These are phyloP conservation scores for Cacoxenus indagator DNA, from an alignment of 2,888 invertebrate species.

Conservation along the genomic window DNA sequence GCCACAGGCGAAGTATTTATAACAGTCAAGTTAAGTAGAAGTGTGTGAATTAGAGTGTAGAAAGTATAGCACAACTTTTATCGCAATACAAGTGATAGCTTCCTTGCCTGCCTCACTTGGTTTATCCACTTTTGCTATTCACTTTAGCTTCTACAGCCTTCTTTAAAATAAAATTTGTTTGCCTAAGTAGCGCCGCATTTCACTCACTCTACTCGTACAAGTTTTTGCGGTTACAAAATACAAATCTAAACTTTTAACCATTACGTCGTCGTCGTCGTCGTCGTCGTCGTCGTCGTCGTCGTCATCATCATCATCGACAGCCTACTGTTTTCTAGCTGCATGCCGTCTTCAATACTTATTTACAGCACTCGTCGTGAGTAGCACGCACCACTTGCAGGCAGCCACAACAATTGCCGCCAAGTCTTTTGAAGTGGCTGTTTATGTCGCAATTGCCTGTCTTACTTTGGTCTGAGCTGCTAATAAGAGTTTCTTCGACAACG, in stretches of 20 bases:
- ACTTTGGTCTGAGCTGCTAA: slow-evolving; percentile 38
- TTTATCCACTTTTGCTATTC: slow-evolving; percentile 1
- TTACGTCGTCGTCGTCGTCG: slow-evolving; percentile 29
- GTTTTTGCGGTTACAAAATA: slow-evolving; percentile 48
- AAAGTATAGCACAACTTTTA: background rate
- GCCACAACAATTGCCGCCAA: slow-evolving; percentile 18
- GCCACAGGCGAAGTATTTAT: background rate
- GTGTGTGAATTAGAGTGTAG: background rate
- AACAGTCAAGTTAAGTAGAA: background rate
- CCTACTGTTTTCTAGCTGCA: slow-evolving; percentile 24
- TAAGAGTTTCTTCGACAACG: slow-evolving; percentile 36
- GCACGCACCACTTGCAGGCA: background rate
- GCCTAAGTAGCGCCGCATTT: slow-evolving; percentile 45
- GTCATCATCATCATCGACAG: background rate
- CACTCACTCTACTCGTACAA: slow-evolving; percentile 17
- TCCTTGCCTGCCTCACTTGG: background rate
- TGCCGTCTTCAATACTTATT: slow-evolving; percentile 18
- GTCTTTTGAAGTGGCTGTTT: slow-evolving; percentile 45
- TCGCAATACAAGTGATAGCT: background rate
- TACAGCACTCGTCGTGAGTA: too few species aligned
- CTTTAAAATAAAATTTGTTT: slow-evolving; percentile 47
- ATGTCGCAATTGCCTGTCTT: slow-evolving; percentile 52
- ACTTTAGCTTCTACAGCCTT: background rate
- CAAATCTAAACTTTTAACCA: slow-evolving; percentile 48
- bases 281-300: background rate